Evolutionary conservation across 2,888 invertebrate species (phyloP), one percentile per base, ranked within the genome.

Genomic region (Eudemis profundana): DNA sequence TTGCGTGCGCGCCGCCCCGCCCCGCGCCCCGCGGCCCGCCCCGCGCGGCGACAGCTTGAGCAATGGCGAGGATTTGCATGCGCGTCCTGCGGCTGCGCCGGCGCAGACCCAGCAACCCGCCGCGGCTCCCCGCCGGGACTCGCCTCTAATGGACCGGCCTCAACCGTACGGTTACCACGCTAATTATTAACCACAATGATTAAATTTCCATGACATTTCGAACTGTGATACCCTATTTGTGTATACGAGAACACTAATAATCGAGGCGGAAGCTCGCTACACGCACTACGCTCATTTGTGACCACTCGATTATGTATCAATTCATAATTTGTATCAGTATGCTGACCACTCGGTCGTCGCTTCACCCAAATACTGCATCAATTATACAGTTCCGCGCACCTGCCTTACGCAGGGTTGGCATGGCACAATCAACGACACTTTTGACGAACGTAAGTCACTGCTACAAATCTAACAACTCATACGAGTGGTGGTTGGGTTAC

Each of bases 1-100:
- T 64, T 64, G 64, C 64, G 64, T 64, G 64, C 50, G 36, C 57
- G 36, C 57, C 15, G 23, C 44, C 42, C 33, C 40, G 38, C 14
- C 12, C 40, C 27, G 44, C 44, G 36, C 38, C 53, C 27, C 40
- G 54, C 56, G 27, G 0, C 17, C 42, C 42, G 42, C 56, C 42
- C 51, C 61, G 33, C 36, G 59, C 59, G 51, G 36, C 53, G 54
- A 29, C 54, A 40, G 62, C 62, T 17, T 62, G 54, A 54, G 62
- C 47, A 46, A 49, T 56, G 40, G 47, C 62, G 54, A 10, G 57
- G 33, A 64, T 64, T 59, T 64, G 64, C 64, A 64, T 64, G 64
- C 65, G 53, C 54, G 47, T 46, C 57, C 57, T 27, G 57, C 57
- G 57, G 36, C 57, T 7, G 62, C 62, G 38, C 36, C 53, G 44